Percentiles rank a stretch among this genome's conserved stretches.
Evolutionary conservation across 1,140 invertebrate species (phyloP).

Genomic region (Hypothenemus hampei): DNA sequence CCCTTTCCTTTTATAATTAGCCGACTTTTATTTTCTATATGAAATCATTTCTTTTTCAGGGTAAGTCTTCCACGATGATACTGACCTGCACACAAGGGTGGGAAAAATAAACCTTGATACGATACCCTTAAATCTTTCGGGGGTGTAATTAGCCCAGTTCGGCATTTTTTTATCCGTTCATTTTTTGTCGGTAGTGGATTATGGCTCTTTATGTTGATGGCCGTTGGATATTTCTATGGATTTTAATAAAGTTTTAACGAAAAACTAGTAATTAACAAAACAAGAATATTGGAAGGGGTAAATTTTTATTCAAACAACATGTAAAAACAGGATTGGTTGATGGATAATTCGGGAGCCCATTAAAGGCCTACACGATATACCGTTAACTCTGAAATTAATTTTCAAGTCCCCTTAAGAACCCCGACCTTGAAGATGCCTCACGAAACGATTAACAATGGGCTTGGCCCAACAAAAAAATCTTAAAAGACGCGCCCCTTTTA

Average conservation of each 20-base stretch:
- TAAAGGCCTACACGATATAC: slow-evolving; percentile 10
- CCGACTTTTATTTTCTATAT: slow-evolving; percentile 12
- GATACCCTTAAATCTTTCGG: not conserved
- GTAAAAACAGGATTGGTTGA: not conserved
- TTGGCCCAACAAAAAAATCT: slow-evolving; percentile 4
- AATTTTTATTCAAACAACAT: too few relatives aligned
- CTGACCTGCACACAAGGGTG: slow-evolving; percentile 10
- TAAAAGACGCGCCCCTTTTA: slow-evolving; percentile 4
- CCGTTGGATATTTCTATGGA: too few relatives aligned
- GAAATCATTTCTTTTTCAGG: slow-evolving; percentile 6
- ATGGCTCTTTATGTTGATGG: too few relatives aligned
- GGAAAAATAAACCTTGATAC: slow-evolving; percentile 11
- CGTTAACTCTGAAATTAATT: slow-evolving; percentile 7
- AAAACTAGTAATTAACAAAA: not conserved
- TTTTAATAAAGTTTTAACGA: too few relatives aligned
- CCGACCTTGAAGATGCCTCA: slow-evolving; percentile 16
- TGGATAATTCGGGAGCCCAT: not conserved
- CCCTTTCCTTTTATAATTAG: slow-evolving; percentile 12
- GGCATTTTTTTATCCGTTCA: not conserved
- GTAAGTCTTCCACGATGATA: not conserved
- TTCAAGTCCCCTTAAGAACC: slow-evolving; percentile 8
- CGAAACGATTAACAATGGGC: slow-evolving; percentile 10
- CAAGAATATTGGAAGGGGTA: too few relatives aligned
- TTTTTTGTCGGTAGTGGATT: too few relatives aligned
- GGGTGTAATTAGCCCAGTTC: slow-evolving; percentile 1